Evolutionary conservation across 2,113 vertebrate genomes (phyloP), one percentile per base, ranked within the genome.

Genomic region (Cephalophus harveyi): DNA sequence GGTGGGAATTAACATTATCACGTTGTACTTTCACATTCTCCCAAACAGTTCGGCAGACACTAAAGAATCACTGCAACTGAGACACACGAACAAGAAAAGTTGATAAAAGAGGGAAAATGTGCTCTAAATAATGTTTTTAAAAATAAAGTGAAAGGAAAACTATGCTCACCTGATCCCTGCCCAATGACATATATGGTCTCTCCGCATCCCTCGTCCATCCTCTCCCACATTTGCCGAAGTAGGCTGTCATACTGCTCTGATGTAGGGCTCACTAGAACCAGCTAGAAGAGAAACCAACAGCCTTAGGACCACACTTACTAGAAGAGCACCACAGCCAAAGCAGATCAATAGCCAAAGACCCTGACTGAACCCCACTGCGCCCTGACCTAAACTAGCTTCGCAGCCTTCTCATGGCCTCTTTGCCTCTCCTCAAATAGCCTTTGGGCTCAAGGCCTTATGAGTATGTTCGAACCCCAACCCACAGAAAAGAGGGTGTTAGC

Each of bases 171-270:
- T 99, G 99, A 99, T 97, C 99, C 99, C 99, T 99, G 99, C 67
- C 99, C 99, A 97, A 99, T 99, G 98, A 99, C 99, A 97, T 99
- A 99, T 98, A 99, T 99, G 97, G 99, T 99, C 98, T 99, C 99
- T 91, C 99, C 99, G 87, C 99, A 99, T 48, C 99, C 99, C 98
- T 99, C 99, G 43, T 99, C 99, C 99, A 99, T 99, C 86, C 99
- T 99, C 97, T 99, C 99, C 91, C 99, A 99, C 97, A 99, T 99
- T 98, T 99, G 99, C 87, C 98, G 99, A 43, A 99, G 99, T 97
- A 99, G 99, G n/a, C 99, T 99, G 98, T 99, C 99, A 97, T 99
- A 99, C 98, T 99, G 99, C 98, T 99, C 99, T 96, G 99, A 99
- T 50, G 99, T 99, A 40, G 99, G 99, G 94, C 99, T 99, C 95